Base-by-base conservation (phyloP, 1,140 invertebrate genomes). In the Artemia franciscana region DNA sequence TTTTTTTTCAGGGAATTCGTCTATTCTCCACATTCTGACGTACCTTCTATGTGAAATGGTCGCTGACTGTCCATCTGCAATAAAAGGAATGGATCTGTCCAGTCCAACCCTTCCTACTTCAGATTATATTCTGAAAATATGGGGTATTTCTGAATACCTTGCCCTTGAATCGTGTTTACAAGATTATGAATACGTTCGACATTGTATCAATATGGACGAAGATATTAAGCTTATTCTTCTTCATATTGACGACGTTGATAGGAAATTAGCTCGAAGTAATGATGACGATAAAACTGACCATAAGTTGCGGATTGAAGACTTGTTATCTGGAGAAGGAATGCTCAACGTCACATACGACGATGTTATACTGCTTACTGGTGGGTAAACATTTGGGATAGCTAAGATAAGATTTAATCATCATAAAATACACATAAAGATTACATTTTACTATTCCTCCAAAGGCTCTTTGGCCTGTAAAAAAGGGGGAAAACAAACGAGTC, bases 161-260 rank as follows among this genome's bases (percentile, higher is more conserved):
- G 65, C 69, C 12, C 64, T 68, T 58, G 68, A 70, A 24, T 81
- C 80, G 9, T 77, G 73, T 26, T 76, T 96, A 24, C 84, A 82
- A 59, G 86, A 93, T 70, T 91, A 93, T 74, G 88, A 91, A 70
- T 94, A 93, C 73, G 84, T 94, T 62, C 88, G 93, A 70, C 83
- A 88, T 66, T 95, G 91, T 74, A 84, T 95, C 51, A 92, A 95
- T 71, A 74, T 93, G 68, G 91, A 95, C 72, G 81, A 85, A 71
- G 91, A 95, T 75, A 85, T 96, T 0, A 76, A 82, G 61, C 76
- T 97, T 63, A 84, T 82, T 25, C 68, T 82, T 51, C 67, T 78
- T 57, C 57, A 58, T 23, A 58, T 67, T 39, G 28, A 62, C 7
- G 30, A 62, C 24, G 62, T 62, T 28, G 51, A 64, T 56, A 83